A percentile compares a stretch with the other conserved stretches of the same genome.
Evolutionary conservation across 2,113 vertebrate species (phyloP).

Genomic region (Sceloporus undulatus): DNA sequence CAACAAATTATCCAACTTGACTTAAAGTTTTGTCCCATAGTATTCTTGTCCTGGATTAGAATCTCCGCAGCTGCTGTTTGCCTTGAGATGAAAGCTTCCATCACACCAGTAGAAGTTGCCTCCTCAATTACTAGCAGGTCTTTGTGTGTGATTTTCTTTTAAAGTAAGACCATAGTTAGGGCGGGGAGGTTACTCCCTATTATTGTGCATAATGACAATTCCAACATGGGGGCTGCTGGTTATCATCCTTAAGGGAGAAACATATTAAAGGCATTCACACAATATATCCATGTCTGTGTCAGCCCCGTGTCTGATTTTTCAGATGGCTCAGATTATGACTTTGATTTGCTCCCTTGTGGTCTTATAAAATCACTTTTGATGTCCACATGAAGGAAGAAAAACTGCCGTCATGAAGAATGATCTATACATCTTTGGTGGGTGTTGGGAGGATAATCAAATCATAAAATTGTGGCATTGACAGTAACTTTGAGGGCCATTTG

Average conservation of each 20-base stretch:
- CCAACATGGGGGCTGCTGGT: not conserved
- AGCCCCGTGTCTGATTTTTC: not conserved
- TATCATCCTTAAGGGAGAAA: not conserved
- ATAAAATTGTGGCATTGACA: too few species aligned
- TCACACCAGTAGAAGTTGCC: too few species aligned
- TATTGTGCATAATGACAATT: not conserved
- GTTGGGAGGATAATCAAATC: not conserved
- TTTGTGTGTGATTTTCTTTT: too few species aligned
- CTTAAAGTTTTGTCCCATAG: too few species aligned
- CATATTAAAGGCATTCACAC: not conserved
- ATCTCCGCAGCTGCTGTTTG: not conserved
- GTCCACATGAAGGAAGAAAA: not conserved
- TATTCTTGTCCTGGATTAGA: not conserved
- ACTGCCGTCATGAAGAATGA: not conserved
- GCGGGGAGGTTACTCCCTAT: too few species aligned
- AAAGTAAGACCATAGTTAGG: too few species aligned
- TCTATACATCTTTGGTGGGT: not conserved
- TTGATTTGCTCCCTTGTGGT: not conserved
- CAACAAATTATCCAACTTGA: too few species aligned
- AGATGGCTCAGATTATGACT: not conserved
- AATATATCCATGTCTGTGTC: not conserved
- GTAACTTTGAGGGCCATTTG: too few species aligned
- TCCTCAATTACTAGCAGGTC: not conserved
- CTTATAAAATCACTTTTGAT: not conserved
- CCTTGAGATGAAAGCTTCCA: not conserved